Percentiles rank a stretch among this genome's conserved stretches.
These are phyloP conservation scores for Colossoma macropomum DNA, from an alignment of 2,113 vertebrate species.

Conservation along the genomic window DNA sequence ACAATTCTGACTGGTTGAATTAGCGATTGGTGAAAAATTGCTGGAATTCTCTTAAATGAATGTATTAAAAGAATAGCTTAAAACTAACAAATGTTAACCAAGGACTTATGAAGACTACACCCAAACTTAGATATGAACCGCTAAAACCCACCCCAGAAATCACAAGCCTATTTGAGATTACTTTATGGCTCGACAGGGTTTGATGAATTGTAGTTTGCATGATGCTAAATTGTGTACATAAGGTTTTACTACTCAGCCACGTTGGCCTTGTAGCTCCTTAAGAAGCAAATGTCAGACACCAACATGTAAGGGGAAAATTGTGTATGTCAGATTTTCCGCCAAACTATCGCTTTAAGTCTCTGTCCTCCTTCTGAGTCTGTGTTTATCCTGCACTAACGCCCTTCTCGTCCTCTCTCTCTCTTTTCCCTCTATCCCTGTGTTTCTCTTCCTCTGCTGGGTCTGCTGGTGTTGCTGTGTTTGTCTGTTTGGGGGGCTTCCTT, in stretches of 20 bases:
- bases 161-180: too few relatives aligned
- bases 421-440: slow-evolving; percentile 14
- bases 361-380: slow-evolving; percentile 35
- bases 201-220: too few relatives aligned
- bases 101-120: too few relatives aligned
- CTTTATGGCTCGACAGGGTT: too few relatives aligned
- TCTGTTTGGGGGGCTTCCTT: slow-evolving; percentile 40
- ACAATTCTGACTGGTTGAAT: too few relatives aligned
- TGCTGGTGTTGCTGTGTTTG: slow-evolving; percentile 42
- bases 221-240: neutral
- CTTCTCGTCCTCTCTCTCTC: slow-evolving; percentile 35
- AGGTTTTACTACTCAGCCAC: neutral
- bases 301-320: neutral
- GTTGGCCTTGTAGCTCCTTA: neutral
- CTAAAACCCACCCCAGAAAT: too few relatives aligned
- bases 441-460: slow-evolving; percentile 34
- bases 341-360: neutral
- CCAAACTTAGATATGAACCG: too few relatives aligned
- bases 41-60: too few relatives aligned
- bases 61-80: too few relatives aligned
- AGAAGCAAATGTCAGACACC: neutral
- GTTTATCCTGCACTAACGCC: slow-evolving; percentile 41
- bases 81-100: too few relatives aligned
- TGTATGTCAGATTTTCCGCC: neutral
- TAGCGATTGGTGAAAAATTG: too few relatives aligned